These are phyloP conservation scores for Plagodis pulveraria DNA, from an alignment of 2,888 invertebrate genomes.

Conservation along the genomic window DNA sequence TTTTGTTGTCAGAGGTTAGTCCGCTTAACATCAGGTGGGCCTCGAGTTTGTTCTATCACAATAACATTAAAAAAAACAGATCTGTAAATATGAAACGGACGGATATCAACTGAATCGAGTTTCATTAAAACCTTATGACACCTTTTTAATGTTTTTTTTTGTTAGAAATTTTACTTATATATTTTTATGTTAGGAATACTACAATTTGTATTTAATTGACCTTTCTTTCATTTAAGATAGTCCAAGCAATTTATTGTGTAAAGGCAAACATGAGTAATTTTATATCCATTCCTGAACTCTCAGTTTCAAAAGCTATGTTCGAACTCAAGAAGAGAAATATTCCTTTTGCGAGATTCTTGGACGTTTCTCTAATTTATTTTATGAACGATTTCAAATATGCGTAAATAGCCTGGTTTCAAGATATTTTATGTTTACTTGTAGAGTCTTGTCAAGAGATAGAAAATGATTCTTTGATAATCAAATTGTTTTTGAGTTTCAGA, in stretches of 20 bases:
- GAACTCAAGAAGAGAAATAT: constrained; percentile 15
- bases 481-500: constrained; percentile 19
- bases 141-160: no score
- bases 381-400: constrained; percentile 32
- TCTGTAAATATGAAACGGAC: no score
- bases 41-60: no score
- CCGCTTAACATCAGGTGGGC: no score
- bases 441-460: constrained; percentile 33
- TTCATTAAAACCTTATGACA: no score
- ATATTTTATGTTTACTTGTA: constrained; percentile 38
- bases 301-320: constrained; percentile 10
- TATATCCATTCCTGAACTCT: constrained; percentile 6
- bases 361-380: constrained; percentile 31
- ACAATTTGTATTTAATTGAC: no score
- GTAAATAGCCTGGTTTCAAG: constrained; percentile 29
- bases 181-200: no score
- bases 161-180: no score
- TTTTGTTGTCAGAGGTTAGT: no score
- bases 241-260: background rate
- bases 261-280: background rate
- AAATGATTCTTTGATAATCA: constrained; percentile 32
- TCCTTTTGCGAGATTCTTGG: constrained; percentile 21
- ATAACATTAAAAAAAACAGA: no score
- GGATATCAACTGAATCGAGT: no score
- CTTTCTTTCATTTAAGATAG: background rate